Evolutionary conservation across 2,888 invertebrate species (phyloP).

Genomic region (Euplexia lucipara): DNA sequence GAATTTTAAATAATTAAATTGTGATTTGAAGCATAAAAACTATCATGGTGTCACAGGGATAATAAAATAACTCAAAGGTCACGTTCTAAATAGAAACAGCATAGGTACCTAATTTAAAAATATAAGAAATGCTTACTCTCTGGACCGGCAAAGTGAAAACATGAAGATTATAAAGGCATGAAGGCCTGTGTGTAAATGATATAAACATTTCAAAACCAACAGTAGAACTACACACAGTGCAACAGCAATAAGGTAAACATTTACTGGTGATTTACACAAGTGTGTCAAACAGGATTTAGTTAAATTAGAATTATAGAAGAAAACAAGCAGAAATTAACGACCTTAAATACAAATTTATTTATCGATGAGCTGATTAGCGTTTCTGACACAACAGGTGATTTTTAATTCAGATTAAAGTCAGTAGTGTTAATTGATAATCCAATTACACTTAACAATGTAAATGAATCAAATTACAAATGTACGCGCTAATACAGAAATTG

Average conservation of each 20-base stretch:
- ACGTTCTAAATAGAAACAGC: conserved; percentile 4
- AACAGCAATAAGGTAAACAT: conserved; percentile 34
- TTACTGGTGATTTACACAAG: conserved; percentile 15
- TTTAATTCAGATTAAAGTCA: background rate
- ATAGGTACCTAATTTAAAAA: background rate
- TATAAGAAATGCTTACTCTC: conserved; percentile 20
- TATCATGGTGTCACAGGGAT: conserved; percentile 1
- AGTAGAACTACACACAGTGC: conserved; percentile 22
- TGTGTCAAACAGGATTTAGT: conserved; percentile 3
- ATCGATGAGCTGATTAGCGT: conserved; percentile 5
- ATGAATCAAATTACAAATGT: conserved; percentile 3
- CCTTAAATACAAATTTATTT: background rate
- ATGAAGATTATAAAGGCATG: conserved; percentile 49
- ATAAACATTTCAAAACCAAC: conserved; percentile 43
- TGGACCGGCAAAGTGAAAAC: conserved; percentile 57
- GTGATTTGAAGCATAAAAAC: conserved; percentile 5
- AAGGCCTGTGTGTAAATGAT: conserved; percentile 48
- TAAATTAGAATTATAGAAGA: conserved; percentile 7
- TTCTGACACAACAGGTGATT: conserved; percentile 10
- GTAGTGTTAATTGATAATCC: background rate
- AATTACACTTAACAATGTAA: conserved; percentile 6
- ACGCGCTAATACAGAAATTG: conserved; percentile 23
- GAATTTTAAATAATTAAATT: conserved; percentile 3
- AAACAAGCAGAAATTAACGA: conserved; percentile 1
- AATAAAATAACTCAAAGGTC: conserved; percentile 15